Conservation (phyloP, 2,888 invertebrate species). For the Agapostemon virescens region DNA sequence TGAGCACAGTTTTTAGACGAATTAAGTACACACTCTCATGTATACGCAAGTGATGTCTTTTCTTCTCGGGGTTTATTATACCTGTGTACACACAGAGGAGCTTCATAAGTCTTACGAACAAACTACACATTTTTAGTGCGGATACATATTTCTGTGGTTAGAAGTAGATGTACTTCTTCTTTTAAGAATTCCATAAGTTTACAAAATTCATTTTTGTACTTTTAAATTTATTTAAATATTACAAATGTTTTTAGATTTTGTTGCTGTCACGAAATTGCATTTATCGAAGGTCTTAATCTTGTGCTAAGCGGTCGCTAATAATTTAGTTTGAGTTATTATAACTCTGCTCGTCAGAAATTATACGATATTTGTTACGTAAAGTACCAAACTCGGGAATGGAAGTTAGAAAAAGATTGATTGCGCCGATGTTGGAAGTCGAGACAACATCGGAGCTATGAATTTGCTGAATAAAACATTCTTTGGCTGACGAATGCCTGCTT, state of each 20-base stretch:
- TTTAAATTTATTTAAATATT: not conserved
- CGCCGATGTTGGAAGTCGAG: not conserved
- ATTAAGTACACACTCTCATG: not conserved
- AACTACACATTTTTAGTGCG: not conserved
- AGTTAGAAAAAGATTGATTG: not conserved
- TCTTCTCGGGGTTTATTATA: not conserved
- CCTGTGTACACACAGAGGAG: not conserved
- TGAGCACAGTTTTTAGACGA: not conserved
- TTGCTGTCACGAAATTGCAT: not conserved
- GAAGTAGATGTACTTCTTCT: not conserved
- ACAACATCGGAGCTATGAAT: not conserved
- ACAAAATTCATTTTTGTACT: not conserved
- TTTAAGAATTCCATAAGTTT: not conserved
- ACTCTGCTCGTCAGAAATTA: not conserved
- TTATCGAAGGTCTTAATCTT: not conserved
- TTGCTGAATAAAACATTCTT: constrained; percentile 16
- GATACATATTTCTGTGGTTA: not conserved
- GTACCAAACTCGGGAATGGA: not conserved
- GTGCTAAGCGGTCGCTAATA: not conserved
- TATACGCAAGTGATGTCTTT: not conserved
- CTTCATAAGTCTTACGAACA: not conserved
- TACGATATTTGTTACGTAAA: not conserved
- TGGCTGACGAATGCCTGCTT: constrained; percentile 2
- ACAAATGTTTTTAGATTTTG: not conserved
- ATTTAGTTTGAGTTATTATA: not conserved